Evolutionary conservation across 2,113 vertebrate genomes (phyloP), one percentile per base, ranked within the genome.

Genomic region (Pteropus alecto): DNA sequence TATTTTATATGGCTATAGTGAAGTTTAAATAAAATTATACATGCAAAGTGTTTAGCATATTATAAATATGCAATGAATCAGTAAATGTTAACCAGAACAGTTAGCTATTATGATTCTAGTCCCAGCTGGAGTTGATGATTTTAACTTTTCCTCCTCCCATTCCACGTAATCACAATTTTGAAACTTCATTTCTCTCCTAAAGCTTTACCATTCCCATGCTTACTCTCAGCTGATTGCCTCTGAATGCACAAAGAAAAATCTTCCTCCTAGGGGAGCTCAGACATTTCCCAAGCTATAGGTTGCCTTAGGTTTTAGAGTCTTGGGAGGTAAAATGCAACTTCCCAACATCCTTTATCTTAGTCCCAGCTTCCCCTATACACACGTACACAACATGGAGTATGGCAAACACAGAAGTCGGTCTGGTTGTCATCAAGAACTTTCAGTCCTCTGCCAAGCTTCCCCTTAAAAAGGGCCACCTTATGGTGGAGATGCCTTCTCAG

Each of bases 41-140:
- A 74, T 78, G 46, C 95, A 56, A 96, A 92, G 41, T 46, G 16
- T 19, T 97, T 87, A 97, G 65, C 90, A 97, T 87, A 87, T 96
- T 76, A 96, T 97, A 95, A 97, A 97, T 94, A 94, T 96, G 92
- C 83, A 96, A 58, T 92, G 88, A 97, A 94, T 94, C 71, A 92
- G 83, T 95, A 96, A 93, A 93, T 87, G 92, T 95, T 98, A 95
- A 90, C 92, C 92, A 51, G 51, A 51, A 51, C 51, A 51, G 63
- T 95, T 84, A 95, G 94, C 76, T 67, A 74, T 85, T 97, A 94
- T 93, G 73, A 93, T 86, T 90, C 93, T 67, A 90, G 84, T 78
- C 85, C 88, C 97, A 98, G 96, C 93, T 97, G 93, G 94, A 97
- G 95, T 82, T 96, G 96, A 96, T 86, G 93, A 93, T 91, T 96